Evolutionary conservation across 2,797 vertebrate genomes (phyloP).

Genomic region (Gouania willdenowi): DNA sequence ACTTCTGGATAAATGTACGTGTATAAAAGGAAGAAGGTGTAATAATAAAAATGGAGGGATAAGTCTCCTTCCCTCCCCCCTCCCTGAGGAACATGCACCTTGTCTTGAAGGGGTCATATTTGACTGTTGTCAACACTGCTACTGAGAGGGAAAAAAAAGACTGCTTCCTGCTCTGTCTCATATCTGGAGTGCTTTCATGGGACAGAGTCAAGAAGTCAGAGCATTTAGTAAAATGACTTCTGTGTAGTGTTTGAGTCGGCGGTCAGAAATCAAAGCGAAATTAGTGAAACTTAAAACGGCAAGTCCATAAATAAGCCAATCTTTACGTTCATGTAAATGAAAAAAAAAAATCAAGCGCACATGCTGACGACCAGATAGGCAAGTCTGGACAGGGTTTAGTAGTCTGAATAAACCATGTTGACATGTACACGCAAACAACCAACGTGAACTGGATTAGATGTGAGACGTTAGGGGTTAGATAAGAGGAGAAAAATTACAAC

Average conservation of each 20-base stretch:
- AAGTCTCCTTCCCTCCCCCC: conserved; percentile 64
- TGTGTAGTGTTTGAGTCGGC: conserved; percentile 62
- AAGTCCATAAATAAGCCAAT: conserved; percentile 73
- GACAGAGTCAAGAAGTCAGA: conserved; percentile 51
- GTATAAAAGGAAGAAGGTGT: conserved; percentile 46
- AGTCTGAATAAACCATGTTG: conserved; percentile 70
- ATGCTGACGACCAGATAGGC: conserved; percentile 55
- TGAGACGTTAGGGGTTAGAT: not conserved
- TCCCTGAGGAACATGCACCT: conserved; percentile 65
- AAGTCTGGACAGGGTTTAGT: conserved; percentile 26
- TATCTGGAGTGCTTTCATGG: conserved; percentile 72
- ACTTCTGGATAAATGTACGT: conserved; percentile 34
- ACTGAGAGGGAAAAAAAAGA: conserved; percentile 43
- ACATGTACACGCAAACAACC: conserved; percentile 49
- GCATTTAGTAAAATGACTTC: conserved; percentile 61
- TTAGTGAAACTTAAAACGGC: conserved; percentile 72
- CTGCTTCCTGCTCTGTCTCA: conserved; percentile 73
- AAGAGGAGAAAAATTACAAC: conserved; percentile 5
- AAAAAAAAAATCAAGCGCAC: conserved; percentile 32
- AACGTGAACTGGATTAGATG: conserved; percentile 8
- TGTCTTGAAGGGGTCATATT: conserved; percentile 70
- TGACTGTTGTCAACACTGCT: conserved; percentile 74
- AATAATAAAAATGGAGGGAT: conserved; percentile 62
- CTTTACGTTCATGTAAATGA: conserved; percentile 57
- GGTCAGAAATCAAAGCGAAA: conserved; percentile 66